Conservation (phyloP, 2,797 vertebrate genomes). For the Myiothlypis chrysogaster region DNA sequence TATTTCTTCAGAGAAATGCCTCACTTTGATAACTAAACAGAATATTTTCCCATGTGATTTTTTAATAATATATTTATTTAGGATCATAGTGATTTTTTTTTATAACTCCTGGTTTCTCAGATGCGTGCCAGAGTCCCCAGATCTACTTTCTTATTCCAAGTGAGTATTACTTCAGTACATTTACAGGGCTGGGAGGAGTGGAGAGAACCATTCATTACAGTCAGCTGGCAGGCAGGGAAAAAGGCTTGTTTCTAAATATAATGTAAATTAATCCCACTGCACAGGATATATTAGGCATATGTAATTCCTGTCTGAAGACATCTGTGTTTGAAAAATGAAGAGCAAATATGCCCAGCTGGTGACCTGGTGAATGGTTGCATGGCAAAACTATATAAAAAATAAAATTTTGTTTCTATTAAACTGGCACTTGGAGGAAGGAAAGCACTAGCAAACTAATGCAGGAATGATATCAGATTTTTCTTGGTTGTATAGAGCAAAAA, state of each 20-base stretch:
- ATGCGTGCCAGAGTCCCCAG: neutral
- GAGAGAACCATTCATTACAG: constrained; percentile 1
- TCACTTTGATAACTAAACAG: neutral
- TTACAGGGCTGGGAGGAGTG: neutral
- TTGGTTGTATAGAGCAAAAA: neutral
- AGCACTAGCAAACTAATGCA: neutral
- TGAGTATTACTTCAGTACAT: neutral
- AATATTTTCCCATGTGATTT: neutral
- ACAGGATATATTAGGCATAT: neutral
- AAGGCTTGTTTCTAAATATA: neutral
- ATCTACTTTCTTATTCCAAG: neutral
- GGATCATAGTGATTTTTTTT: neutral
- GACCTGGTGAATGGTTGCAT: neutral
- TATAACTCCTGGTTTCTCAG: neutral
- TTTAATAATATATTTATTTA: neutral
- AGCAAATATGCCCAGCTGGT: neutral
- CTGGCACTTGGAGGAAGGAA: neutral
- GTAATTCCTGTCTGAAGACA: constrained; percentile 3
- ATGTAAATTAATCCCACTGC: neutral
- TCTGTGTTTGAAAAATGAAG: constrained; percentile 7
- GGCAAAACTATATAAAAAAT: neutral
- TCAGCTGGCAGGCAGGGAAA: neutral
- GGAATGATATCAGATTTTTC: constrained; percentile 1
- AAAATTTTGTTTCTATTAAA: constrained; percentile 14
- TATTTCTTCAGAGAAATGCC: neutral